These are phyloP conservation scores for Galaxea fascicularis DNA, from an alignment of 92 coral and sea anemone species.

Conservation along the genomic window DNA sequence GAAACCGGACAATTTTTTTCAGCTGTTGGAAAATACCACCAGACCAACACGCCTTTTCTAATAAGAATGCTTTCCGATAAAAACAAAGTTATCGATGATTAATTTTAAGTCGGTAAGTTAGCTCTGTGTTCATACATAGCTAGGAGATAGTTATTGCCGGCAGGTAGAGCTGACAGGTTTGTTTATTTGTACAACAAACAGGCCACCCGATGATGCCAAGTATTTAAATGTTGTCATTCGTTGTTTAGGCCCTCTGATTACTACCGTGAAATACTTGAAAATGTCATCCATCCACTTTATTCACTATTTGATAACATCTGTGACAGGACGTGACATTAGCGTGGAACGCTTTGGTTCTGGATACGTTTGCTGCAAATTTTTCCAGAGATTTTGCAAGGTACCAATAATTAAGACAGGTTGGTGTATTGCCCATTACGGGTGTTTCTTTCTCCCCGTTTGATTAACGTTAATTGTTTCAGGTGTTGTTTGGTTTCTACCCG, in stretches of 20 bases:
- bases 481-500: constrained; percentile 5
- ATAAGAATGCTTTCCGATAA: no score
- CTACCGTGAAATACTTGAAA: constrained; percentile 4
- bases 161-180: constrained; percentile 36
- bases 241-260: constrained; percentile 30
- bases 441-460: not conserved
- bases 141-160: not conserved
- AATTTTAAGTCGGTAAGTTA: no score
- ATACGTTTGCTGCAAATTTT: no score
- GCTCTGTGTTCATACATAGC: no score
- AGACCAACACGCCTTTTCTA: not conserved
- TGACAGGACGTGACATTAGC: not conserved
- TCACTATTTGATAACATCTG: not conserved
- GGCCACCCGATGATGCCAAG: constrained; percentile 34
- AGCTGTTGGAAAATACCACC: not conserved
- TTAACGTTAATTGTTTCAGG: not conserved
- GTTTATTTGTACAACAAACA: constrained; percentile 30
- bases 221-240: constrained; percentile 37
- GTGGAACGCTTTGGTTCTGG: not conserved
- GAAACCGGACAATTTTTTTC: not conserved
- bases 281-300: constrained; percentile 1
- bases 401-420: not conserved
- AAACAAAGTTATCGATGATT: no score
- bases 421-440: constrained; percentile 1
- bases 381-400: constrained; percentile 9